Evolutionary conservation across 2,888 invertebrate species (phyloP).

Genomic region (Calliopum simillimum): DNA sequence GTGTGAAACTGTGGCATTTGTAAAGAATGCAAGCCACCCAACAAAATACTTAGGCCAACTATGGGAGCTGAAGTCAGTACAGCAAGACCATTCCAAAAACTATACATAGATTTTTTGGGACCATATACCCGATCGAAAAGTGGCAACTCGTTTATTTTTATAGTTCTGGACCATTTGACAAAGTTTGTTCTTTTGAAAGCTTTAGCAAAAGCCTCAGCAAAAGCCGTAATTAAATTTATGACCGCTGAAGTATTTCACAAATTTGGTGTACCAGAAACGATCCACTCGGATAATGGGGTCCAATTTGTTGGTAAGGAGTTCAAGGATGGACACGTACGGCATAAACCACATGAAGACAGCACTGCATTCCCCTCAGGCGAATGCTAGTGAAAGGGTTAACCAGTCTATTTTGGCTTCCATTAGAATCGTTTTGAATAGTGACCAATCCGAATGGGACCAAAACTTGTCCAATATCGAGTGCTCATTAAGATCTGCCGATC

Average conservation of each 20-base stretch:
- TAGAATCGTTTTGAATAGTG: background rate
- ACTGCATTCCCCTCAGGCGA: background rate
- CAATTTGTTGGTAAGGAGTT: conserved; percentile 10
- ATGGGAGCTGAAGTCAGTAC: background rate
- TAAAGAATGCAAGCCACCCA: background rate
- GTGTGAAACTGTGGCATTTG: background rate
- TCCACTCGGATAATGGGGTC: conserved; percentile 7
- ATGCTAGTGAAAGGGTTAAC: conserved; percentile 5
- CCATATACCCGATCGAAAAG: conserved; percentile 6
- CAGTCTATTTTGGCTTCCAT: background rate
- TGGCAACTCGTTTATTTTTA: conserved; percentile 15
- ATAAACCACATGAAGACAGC: background rate
- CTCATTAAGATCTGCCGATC: background rate
- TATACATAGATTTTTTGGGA: conserved; percentile 2
- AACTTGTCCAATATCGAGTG: background rate
- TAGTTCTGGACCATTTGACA: background rate
- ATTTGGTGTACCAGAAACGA: background rate
- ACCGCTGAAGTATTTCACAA: background rate
- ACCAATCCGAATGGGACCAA: conserved; percentile 1
- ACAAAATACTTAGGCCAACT: background rate
- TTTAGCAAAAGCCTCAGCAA: too few relatives aligned
- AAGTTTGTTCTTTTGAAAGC: conserved; percentile 2
- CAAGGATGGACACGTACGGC: background rate
- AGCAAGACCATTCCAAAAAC: background rate
- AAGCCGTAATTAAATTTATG: background rate